Evolutionary conservation across 2,797 vertebrate genomes (phyloP), one percentile per base, ranked within the genome.

Genomic region (Orestias chungarensis): DNA sequence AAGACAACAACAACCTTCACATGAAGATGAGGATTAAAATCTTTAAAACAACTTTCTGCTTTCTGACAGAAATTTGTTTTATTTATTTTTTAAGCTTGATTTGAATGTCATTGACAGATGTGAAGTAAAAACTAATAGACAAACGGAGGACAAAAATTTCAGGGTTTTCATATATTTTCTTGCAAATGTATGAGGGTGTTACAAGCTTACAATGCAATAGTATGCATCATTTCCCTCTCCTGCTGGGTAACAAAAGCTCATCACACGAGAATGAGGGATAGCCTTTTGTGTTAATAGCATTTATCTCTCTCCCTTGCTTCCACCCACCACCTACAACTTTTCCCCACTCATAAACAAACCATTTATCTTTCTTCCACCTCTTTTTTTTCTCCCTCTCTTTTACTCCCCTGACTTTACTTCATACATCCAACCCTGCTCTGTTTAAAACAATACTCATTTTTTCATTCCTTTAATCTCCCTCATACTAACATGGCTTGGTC

Each of bases 271-370:
- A 81, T 1, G 47, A 81, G 62, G 74, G 57, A 66, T 66, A 55
- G 52, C 76, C 52, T 76, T 76, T 68, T 76, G 67, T 66, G 54
- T 66, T 38, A 61, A 74, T 46, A 72, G 50, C 70, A 68, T 82
- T 78, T 76, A 66, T 75, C 70, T 54, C 68, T 62, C 65, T 73
- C 80, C 40, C 50, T 42, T 17, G 1, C 42, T 50, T 57, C 77
- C 62, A 44, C 73, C 73, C 68, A 50, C 73, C 71, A 35, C 31
- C 31, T 73, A 68, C 31, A 3, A 52, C 65, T 29, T 66, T 33
- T 82, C 64, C 44, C 61, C 78, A 27, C 52, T 75, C 57, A 70
- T 74, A 83, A 82, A 69, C 75, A 81, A 71, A 61, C 42, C 17
- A 29, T 38, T 64, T 25, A 57, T 76, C 43, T 55, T 73, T 68